These are phyloP conservation scores for Corynorhinus townsendii DNA, from an alignment of 2,113 vertebrate genomes.

Conservation along the genomic window DNA sequence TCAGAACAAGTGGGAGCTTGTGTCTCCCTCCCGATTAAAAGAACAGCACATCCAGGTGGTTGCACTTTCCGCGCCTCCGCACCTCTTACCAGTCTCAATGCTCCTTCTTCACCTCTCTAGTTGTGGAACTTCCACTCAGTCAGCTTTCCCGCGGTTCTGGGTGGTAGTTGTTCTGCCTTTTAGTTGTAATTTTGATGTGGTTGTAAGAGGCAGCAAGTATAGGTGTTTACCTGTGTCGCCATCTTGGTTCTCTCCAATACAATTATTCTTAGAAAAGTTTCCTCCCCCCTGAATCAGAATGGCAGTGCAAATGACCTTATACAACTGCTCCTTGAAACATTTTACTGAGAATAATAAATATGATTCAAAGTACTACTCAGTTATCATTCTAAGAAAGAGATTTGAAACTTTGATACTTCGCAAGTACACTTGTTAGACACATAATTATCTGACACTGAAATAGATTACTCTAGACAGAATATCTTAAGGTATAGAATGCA, in stretches of 20 bases:
- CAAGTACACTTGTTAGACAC: background rate
- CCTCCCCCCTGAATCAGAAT: background rate
- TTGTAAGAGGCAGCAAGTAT: no score
- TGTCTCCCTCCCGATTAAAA: no score
- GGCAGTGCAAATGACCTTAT: background rate
- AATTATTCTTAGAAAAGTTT: background rate
- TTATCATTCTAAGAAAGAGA: background rate
- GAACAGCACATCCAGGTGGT: no score
- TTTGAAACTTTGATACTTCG: conserved; percentile 7
- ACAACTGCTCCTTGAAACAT: background rate
- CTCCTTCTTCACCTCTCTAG: no score
- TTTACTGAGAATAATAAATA: background rate
- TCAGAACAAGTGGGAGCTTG: no score
- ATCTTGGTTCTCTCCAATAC: background rate
- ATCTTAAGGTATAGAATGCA: background rate
- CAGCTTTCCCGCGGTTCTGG: no score
- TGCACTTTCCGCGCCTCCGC: no score
- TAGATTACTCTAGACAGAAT: background rate
- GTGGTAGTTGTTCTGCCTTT: no score
- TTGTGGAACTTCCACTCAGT: no score
- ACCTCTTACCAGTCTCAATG: no score
- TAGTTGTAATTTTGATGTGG: no score
- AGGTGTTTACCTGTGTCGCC: no score
- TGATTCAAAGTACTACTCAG: background rate
- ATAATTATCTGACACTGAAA: background rate